Percentiles rank a stretch among this genome's conserved stretches.
Evolutionary conservation across 2,797 vertebrate genomes (phyloP).

Genomic region (Chrosomus eos): DNA sequence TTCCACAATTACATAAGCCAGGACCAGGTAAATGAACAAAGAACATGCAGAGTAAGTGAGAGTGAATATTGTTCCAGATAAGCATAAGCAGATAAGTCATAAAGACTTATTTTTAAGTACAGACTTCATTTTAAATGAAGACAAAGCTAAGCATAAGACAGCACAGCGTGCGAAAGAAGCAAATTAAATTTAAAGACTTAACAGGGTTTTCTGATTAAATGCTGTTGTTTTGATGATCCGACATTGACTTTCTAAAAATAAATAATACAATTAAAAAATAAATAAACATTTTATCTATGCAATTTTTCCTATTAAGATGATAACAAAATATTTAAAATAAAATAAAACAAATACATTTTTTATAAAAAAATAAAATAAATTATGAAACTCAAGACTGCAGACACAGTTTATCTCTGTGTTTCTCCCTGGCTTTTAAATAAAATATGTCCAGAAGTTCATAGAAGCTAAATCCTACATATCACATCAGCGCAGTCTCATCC

Average conservation of each 20-base stretch:
- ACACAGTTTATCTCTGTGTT: not conserved
- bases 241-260: not conserved
- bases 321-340: not conserved
- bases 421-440: slow-evolving; percentile 1
- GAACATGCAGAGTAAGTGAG: slow-evolving; percentile 59
- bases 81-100: slow-evolving; percentile 47
- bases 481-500: too few relatives aligned
- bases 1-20: slow-evolving; percentile 73
- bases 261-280: not conserved
- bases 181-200: not conserved
- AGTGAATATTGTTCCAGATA: slow-evolving; percentile 70
- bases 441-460: not conserved
- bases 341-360: too few relatives aligned
- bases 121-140: not conserved
- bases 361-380: too few relatives aligned
- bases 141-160: not conserved
- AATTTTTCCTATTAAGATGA: not conserved
- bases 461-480: not conserved
- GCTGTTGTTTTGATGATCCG: not conserved
- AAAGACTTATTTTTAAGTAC: slow-evolving; percentile 17
- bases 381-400: not conserved
- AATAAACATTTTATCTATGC: not conserved
- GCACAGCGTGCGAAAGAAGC: not conserved
- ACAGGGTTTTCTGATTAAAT: not conserved
- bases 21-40: slow-evolving; percentile 57